phyloP scores from a whole-genome alignment of 2,888 invertebrate genomes.

The Bruchidius siliquastri region DNA sequence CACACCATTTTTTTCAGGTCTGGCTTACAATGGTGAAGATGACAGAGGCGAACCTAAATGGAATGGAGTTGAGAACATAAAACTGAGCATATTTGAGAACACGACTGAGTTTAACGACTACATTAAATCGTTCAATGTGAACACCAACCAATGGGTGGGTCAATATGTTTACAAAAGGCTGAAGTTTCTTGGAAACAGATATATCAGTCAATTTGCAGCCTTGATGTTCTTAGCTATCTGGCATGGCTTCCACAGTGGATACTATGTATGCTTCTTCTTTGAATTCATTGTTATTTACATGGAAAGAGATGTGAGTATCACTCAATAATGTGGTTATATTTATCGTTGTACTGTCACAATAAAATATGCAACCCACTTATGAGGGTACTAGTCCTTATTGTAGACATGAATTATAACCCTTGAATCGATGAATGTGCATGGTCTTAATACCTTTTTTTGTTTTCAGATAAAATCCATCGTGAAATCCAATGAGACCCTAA shows the following conservation, averaged over 20 bases:
- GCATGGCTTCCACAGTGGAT: slow-evolving; percentile 95
- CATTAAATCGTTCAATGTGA: slow-evolving; percentile 89
- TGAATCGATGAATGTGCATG: too few relatives aligned
- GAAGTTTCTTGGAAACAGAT: slow-evolving; percentile 80
- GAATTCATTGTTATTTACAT: slow-evolving; percentile 84
- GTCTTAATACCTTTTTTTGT: slow-evolving; percentile 21
- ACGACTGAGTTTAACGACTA: slow-evolving; percentile 82
- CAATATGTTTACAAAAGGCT: slow-evolving; percentile 93
- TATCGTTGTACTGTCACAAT: too few relatives aligned
- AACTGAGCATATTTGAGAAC: slow-evolving; percentile 74
- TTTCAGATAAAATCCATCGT: slow-evolving; percentile 56
- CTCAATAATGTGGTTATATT: too few relatives aligned
- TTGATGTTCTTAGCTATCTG: slow-evolving; percentile 87
- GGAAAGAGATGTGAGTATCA: slow-evolving; percentile 70
- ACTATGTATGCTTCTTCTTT: slow-evolving; percentile 87
- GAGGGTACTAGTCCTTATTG: too few relatives aligned
- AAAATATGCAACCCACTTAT: too few relatives aligned
- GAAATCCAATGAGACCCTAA: slow-evolving; percentile 50
- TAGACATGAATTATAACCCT: too few relatives aligned
- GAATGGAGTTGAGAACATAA: slow-evolving; percentile 89
- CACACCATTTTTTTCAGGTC: slow-evolving; percentile 56
- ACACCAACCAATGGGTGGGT: slow-evolving; percentile 92
- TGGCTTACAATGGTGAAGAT: slow-evolving; percentile 76
- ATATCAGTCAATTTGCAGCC: slow-evolving; percentile 74
- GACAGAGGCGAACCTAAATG: slow-evolving; percentile 62